phyloP scores from a whole-genome alignment of 2,797 vertebrate species.

The Vipera ursinii region DNA sequence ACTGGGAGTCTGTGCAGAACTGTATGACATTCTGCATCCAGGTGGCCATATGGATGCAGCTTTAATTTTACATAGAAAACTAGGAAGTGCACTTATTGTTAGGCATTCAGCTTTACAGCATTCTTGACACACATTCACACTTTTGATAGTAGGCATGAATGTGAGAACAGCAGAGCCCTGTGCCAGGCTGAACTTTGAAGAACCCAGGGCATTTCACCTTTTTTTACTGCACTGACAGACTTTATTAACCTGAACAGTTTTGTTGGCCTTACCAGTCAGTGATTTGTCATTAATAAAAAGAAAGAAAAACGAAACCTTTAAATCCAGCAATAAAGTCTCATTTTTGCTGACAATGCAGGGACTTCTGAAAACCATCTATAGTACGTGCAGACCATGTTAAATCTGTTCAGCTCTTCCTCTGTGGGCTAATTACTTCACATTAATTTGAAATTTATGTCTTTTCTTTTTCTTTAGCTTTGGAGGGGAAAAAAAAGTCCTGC shows the following conservation, averaged over 20 bases:
- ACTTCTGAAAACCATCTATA: slow-evolving; percentile 1
- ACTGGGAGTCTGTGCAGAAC: not conserved
- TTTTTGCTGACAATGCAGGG: not conserved
- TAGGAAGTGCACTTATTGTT: not conserved
- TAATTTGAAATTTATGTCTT: slow-evolving; percentile 49
- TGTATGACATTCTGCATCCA: not conserved
- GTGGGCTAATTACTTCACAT: slow-evolving; percentile 38
- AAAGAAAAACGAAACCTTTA: not conserved
- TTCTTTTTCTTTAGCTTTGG: slow-evolving; percentile 37
- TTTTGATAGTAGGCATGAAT: not conserved
- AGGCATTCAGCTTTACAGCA: not conserved
- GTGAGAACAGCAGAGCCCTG: not conserved
- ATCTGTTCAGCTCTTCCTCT: slow-evolving; percentile 35
- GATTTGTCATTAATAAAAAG: slow-evolving; percentile 1
- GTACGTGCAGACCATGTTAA: not conserved
- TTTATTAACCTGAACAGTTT: slow-evolving; percentile 14
- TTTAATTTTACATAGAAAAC: not conserved
- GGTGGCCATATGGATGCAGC: not conserved
- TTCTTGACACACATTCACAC: not conserved
- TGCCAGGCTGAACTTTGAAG: not conserved
- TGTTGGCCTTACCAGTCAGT: not conserved
- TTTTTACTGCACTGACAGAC: not conserved
- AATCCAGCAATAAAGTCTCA: not conserved
- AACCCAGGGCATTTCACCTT: no score
- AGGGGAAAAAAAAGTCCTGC: not conserved